These are phyloP conservation scores for Sebastes cheni DNA, from an alignment of 2,797 vertebrate genomes.

Conservation along the genomic window DNA sequence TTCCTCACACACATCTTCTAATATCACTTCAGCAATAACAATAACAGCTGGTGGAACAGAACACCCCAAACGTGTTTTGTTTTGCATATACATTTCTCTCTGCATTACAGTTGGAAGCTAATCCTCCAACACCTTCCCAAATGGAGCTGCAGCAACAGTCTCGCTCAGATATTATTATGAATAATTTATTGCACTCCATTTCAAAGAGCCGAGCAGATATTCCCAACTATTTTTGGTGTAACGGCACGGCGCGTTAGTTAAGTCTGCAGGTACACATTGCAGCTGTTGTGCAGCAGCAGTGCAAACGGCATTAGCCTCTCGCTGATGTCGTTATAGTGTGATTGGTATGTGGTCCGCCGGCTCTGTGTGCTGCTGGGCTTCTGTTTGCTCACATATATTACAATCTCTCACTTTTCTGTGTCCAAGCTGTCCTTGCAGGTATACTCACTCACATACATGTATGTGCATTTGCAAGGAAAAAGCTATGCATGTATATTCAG, in stretches of 20 bases:
- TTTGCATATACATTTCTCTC: conserved; percentile 67
- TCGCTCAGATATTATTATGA: conserved; percentile 72
- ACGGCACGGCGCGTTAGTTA: conserved; percentile 39
- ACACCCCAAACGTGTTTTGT: conserved; percentile 65
- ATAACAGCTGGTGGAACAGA: conserved; percentile 66
- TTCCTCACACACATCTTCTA: conserved; percentile 36
- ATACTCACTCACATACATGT: background rate
- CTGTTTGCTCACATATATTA: conserved; percentile 62
- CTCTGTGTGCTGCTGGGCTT: conserved; percentile 27
- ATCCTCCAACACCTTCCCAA: conserved; percentile 73
- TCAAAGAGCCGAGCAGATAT: conserved; percentile 66
- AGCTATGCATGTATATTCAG: background rate
- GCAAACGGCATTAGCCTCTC: conserved; percentile 55
- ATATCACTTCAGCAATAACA: conserved; percentile 51
- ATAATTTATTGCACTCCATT: conserved; percentile 75
- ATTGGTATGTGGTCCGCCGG: conserved; percentile 43
- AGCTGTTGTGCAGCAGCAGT: conserved; percentile 45
- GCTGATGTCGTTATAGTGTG: conserved; percentile 61
- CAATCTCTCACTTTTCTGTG: conserved; percentile 13
- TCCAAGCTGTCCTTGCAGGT: conserved; percentile 9
- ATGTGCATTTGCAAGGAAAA: background rate
- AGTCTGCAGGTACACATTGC: conserved; percentile 61
- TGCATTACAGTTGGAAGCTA: conserved; percentile 59
- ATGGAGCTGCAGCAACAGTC: conserved; percentile 63
- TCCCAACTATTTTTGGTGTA: conserved; percentile 69